Evolutionary conservation across 2,113 vertebrate genomes (phyloP).

Genomic region (Psilopsiagon aymara): DNA sequence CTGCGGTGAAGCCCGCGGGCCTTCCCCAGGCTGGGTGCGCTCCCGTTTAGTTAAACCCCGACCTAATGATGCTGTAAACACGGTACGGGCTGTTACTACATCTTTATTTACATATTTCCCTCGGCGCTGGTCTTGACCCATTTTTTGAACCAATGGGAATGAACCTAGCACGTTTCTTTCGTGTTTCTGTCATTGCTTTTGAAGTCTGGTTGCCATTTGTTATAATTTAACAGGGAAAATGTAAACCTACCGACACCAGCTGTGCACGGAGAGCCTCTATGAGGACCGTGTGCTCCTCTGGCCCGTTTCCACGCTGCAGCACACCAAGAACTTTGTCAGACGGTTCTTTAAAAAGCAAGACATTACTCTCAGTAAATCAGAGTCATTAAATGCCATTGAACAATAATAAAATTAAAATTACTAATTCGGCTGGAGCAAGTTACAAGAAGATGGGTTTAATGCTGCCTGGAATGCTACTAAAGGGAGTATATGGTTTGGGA

Average conservation of each 20-base stretch:
- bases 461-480: background rate
- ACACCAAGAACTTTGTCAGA: background rate
- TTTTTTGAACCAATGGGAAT: background rate
- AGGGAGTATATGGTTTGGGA: background rate
- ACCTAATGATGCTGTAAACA: background rate
- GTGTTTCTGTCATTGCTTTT: background rate
- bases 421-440: background rate
- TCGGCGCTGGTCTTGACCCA: background rate
- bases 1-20: background rate
- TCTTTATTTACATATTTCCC: background rate
- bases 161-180: background rate
- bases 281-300: background rate
- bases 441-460: background rate
- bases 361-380: rapidly evolving
- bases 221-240: background rate
- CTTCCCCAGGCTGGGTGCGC: background rate
- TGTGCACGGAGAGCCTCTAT: background rate
- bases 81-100: rapidly evolving
- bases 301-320: background rate
- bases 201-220: background rate
- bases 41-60: rapidly evolving
- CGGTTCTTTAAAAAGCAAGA: background rate
- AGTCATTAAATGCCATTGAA: background rate
- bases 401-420: background rate
- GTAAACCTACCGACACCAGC: background rate